A percentile compares a stretch with the other conserved stretches of the same genome.
Conservation (phyloP, 2,888 invertebrate genomes). For the Geophilus truncorum region DNA sequence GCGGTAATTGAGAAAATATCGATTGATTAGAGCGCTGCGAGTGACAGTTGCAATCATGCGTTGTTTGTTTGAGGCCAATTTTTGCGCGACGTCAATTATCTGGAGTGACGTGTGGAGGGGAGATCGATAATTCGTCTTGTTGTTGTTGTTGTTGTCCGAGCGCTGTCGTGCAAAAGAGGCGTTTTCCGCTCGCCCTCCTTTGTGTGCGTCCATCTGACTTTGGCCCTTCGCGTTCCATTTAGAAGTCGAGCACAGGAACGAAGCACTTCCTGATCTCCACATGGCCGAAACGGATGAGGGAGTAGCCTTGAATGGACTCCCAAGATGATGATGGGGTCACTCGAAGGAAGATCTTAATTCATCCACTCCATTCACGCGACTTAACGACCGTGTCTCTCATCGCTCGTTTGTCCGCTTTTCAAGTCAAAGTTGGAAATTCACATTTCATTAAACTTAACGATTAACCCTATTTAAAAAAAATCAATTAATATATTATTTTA, state of each 20-base stretch:
- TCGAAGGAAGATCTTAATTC: conserved; percentile 5
- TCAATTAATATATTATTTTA: neutral
- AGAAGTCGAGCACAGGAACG: conserved; percentile 21
- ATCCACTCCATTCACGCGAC: neutral
- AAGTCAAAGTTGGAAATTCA: too few species aligned
- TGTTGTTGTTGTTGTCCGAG: conserved; percentile 7
- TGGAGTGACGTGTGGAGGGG: neutral
- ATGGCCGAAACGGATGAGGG: neutral
- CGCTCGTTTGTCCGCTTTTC: neutral
- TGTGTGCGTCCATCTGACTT: conserved; percentile 11
- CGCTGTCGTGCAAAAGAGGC: conserved; percentile 18
- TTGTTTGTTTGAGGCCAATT: conserved; percentile 9
- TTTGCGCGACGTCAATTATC: conserved; percentile 1
- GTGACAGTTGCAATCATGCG: neutral
- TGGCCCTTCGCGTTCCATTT: conserved; percentile 15
- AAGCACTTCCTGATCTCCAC: conserved; percentile 16
- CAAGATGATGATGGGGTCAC: conserved; percentile 12
- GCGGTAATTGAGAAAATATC: conserved; percentile 5
- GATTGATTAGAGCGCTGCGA: neutral
- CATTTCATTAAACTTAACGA: too few species aligned
- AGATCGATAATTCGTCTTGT: neutral
- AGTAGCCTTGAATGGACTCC: neutral
- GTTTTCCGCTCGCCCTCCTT: conserved; percentile 5
- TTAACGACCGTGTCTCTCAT: neutral
- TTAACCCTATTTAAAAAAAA: neutral